These are phyloP conservation scores for Baccha elongata DNA, from an alignment of 2,888 invertebrate species.

Conservation along the genomic window DNA sequence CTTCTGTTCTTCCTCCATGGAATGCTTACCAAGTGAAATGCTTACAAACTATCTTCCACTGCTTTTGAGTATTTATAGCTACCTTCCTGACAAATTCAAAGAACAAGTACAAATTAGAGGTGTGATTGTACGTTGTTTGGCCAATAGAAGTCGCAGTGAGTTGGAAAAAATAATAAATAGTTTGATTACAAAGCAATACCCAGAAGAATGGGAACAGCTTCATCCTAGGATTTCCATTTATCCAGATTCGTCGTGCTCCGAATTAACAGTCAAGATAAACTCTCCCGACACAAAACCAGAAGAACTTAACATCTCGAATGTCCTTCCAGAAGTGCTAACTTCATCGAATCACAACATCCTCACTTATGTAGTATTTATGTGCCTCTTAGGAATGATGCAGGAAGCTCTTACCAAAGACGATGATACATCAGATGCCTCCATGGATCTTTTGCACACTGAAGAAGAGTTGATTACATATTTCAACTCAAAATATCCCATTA, in stretches of 20 bases:
- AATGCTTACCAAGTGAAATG: constrained; percentile 78
- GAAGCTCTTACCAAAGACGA: constrained; percentile 37
- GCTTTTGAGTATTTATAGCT: constrained; percentile 77
- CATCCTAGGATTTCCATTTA: constrained; percentile 76
- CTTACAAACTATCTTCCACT: constrained; percentile 77
- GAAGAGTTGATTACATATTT: constrained; percentile 78
- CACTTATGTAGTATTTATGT: constrained; percentile 78
- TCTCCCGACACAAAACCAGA: constrained; percentile 66
- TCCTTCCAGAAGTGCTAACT: constrained; percentile 76
- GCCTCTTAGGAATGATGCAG: constrained; percentile 76
- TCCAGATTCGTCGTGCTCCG: constrained; percentile 38
- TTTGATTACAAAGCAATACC: constrained; percentile 74
- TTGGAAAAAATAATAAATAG: constrained; percentile 76
- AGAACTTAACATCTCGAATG: constrained; percentile 69
- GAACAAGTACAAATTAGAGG: constrained; percentile 73
- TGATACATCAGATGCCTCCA: constrained; percentile 7
- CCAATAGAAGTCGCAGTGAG: constrained; percentile 77
- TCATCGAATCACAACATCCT: constrained; percentile 77
- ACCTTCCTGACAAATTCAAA: constrained; percentile 74
- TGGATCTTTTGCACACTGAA: constrained; percentile 77
- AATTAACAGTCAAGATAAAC: constrained; percentile 75
- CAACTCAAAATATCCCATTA: constrained; percentile 76
- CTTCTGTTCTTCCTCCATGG: constrained; percentile 79
- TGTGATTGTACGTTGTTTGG: constrained; percentile 78
- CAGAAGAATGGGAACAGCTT: constrained; percentile 74